These are phyloP conservation scores for Chionoecetes opilio DNA, from an alignment of 1,140 invertebrate species.

Conservation along the genomic window DNA sequence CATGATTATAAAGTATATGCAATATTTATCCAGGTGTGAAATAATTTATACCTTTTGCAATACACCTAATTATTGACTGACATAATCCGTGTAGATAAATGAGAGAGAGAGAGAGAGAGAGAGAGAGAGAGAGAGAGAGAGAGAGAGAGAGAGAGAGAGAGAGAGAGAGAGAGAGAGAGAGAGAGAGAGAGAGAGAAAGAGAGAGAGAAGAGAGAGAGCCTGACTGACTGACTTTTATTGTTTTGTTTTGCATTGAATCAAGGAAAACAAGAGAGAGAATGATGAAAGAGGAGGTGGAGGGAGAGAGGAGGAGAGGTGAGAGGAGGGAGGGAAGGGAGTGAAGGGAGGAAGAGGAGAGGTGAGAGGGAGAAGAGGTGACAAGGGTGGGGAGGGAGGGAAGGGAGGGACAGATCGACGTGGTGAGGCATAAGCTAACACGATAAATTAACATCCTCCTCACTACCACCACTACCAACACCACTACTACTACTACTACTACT, in stretches of 20 bases:
- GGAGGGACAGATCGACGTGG: neutral
- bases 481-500: neutral
- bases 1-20: too few species aligned
- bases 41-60: too few species aligned
- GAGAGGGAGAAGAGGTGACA: neutral
- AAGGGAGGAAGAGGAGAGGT: neutral
- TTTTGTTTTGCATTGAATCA: too few species aligned
- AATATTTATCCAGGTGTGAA: too few species aligned
- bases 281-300: neutral
- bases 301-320: neutral
- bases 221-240: neutral
- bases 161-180: neutral
- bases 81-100: too few species aligned
- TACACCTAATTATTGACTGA: too few species aligned
- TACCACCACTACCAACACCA: neutral
- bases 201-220: neutral
- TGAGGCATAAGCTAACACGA: conserved; percentile 19
- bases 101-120: neutral
- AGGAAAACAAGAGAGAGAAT: neutral
- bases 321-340: neutral
- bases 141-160: neutral
- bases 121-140: neutral
- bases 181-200: conserved; percentile 23
- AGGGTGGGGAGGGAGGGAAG: neutral
- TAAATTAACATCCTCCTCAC: conserved; percentile 37